Conservation (phyloP, 1,140 invertebrate species). For the Penaeus japonicus region DNA sequence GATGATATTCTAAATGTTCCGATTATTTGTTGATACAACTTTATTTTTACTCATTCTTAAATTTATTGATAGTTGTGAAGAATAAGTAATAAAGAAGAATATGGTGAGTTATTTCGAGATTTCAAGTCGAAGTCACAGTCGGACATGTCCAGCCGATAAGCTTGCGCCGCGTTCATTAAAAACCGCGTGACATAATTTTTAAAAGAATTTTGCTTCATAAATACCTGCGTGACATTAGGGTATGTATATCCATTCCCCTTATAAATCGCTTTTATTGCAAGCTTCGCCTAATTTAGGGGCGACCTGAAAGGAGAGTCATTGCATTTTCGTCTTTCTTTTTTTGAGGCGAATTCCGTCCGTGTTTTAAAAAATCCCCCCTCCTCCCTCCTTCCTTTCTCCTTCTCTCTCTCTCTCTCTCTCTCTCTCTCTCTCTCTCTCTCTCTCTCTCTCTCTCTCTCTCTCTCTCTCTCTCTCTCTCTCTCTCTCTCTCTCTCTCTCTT, state of each 20-base stretch:
- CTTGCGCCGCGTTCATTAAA: constrained; percentile 19
- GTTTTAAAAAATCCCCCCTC: background rate
- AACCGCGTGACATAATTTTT: constrained; percentile 19
- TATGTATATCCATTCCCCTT: background rate
- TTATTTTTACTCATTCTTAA: background rate
- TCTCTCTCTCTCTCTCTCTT: constrained; percentile 1
- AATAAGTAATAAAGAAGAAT: too few relatives aligned
- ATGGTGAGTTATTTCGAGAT: background rate
- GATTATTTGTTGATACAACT: background rate
- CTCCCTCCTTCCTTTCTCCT: background rate
- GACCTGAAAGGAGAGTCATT: background rate
- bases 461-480: constrained; percentile 7
- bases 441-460: constrained; percentile 27
- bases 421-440: constrained; percentile 13
- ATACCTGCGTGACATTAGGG: background rate
- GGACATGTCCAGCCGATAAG: constrained; percentile 11
- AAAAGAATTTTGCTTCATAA: background rate
- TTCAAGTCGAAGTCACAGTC: constrained; percentile 27
- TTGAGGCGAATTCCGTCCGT: background rate
- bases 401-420: constrained; percentile 9
- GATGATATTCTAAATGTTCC: background rate
- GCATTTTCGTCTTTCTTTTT: background rate
- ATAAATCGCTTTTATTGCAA: background rate
- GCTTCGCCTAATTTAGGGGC: too few relatives aligned
- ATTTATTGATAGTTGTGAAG: background rate